These are phyloP conservation scores for Diorhabda sublineata DNA, from an alignment of 1,140 invertebrate species.

Conservation along the genomic window DNA sequence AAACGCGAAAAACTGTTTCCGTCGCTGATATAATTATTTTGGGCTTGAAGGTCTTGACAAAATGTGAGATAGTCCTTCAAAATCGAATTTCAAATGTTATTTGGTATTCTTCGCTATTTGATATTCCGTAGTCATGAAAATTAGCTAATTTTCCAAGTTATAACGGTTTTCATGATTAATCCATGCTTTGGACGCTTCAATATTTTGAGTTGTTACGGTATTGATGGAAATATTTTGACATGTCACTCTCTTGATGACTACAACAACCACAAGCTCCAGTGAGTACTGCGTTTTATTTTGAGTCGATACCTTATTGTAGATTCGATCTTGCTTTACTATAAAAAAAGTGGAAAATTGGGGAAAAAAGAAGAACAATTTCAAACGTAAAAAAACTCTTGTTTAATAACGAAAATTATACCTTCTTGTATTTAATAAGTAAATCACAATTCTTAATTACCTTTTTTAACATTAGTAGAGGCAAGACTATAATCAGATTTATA, in stretches of 20 bases:
- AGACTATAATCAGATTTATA: not conserved
- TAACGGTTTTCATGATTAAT: constrained; percentile 5
- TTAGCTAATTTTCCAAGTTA: constrained; percentile 5
- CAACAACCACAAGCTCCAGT: not conserved
- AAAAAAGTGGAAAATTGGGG: not conserved
- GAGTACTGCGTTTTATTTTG: not conserved
- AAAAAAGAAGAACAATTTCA: too few relatives aligned
- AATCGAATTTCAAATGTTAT: constrained; percentile 1
- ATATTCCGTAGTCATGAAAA: not conserved
- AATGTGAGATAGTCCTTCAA: constrained; percentile 5
- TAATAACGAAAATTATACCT: not conserved
- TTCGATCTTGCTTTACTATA: not conserved
- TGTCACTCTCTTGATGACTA: constrained; percentile 6
- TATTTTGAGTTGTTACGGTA: constrained; percentile 6
- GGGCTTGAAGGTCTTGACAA: constrained; percentile 3
- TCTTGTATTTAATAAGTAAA: constrained; percentile 5
- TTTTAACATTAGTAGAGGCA: not conserved
- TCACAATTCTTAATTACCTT: not conserved
- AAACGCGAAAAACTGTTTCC: not conserved
- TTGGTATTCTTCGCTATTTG: not conserved
- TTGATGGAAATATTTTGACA: constrained; percentile 13
- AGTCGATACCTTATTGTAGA: constrained; percentile 3
- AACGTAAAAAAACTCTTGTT: too few relatives aligned
- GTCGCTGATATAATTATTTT: not conserved
- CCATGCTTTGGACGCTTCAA: not conserved